Percentiles rank a stretch among this genome's conserved stretches.
Conservation (phyloP, 2,113 vertebrate genomes). For the Odocoileus hemionus region DNA sequence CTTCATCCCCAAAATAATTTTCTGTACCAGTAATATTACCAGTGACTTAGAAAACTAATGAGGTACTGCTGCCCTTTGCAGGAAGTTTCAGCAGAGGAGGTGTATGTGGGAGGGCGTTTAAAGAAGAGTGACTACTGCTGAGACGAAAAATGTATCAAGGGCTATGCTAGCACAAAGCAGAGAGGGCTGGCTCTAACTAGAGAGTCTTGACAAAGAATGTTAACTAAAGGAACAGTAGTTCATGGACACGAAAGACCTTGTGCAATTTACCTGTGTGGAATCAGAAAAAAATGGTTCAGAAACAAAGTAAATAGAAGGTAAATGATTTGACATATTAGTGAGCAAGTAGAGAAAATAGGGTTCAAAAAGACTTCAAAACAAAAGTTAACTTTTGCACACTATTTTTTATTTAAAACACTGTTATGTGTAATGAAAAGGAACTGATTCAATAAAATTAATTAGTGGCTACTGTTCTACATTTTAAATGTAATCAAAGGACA, state of each 20-base stretch:
- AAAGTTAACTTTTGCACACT: constrained; percentile 25
- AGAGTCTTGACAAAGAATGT: not conserved
- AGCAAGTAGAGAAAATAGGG: not conserved
- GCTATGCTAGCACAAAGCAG: not conserved
- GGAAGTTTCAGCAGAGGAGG: not conserved
- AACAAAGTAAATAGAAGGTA: not conserved
- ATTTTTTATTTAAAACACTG: constrained; percentile 30
- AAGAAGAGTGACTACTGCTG: not conserved
- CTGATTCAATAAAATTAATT: constrained; percentile 42
- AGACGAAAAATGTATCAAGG: not conserved
- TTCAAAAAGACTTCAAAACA: constrained; percentile 15
- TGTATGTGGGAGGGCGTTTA: not conserved
- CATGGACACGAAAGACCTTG: not conserved
- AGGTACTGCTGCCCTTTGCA: not conserved
- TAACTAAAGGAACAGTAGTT: not conserved
- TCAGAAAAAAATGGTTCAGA: not conserved
- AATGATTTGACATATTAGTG: not conserved
- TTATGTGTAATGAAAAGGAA: constrained; percentile 50
- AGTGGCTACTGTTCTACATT: not conserved
- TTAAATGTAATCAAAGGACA: constrained; percentile 45
- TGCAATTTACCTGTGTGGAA: not conserved
- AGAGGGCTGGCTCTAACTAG: not conserved
- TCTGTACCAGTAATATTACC: not conserved
- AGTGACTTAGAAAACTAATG: not conserved
- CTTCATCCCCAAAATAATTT: not conserved